phyloP scores from a whole-genome alignment of 2,797 vertebrate species.

The Chelon labrosus region DNA sequence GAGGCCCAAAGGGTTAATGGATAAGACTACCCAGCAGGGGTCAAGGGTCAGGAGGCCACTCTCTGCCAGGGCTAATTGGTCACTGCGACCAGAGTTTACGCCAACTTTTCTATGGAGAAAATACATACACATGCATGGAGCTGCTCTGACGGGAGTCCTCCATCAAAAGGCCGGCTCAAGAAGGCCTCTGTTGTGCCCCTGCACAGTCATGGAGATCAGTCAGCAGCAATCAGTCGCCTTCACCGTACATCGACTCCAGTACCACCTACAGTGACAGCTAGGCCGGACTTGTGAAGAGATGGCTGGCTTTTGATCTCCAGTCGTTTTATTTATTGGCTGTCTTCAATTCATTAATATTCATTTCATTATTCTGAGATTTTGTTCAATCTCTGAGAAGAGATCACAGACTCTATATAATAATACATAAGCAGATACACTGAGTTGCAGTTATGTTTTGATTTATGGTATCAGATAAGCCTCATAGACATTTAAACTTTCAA shows the following conservation, averaged over 20 bases:
- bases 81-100: slow-evolving; percentile 84
- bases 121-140: slow-evolving; percentile 79
- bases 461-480: background rate
- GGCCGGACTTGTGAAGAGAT: slow-evolving; percentile 37
- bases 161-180: slow-evolving; percentile 73
- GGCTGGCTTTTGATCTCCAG: slow-evolving; percentile 54
- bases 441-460: too few relatives aligned
- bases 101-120: slow-evolving; percentile 66
- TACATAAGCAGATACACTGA: too few relatives aligned
- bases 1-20: slow-evolving; percentile 92
- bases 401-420: too few relatives aligned
- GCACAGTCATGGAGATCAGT: slow-evolving; percentile 77
- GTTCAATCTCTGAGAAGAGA: background rate
- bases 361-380: background rate
- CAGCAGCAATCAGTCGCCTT: slow-evolving; percentile 66
- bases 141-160: slow-evolving; percentile 71
- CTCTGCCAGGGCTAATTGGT: slow-evolving; percentile 92
- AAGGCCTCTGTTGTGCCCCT: slow-evolving; percentile 63
- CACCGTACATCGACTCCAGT: slow-evolving; percentile 52
- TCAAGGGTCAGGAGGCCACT: slow-evolving; percentile 93
- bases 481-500: background rate
- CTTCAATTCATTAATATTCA: slow-evolving; percentile 29
- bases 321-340: slow-evolving; percentile 27
- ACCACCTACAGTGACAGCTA: slow-evolving; percentile 72
- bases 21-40: slow-evolving; percentile 93